Percentiles rank a stretch among this genome's conserved stretches.
Conservation (phyloP, 2,113 vertebrate species). For the Loxodonta africana region DNA sequence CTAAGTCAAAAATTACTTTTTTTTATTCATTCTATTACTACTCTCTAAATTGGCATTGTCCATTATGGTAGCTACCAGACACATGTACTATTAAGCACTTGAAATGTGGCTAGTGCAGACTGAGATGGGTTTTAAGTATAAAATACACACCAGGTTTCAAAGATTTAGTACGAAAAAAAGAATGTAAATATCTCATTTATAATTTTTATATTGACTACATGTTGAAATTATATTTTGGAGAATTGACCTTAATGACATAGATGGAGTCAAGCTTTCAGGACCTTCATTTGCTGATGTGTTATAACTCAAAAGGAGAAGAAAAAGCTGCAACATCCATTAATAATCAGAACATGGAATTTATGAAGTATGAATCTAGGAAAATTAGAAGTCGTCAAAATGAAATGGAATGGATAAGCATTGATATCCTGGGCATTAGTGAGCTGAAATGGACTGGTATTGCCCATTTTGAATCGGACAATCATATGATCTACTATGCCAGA, state of each 20-base stretch:
- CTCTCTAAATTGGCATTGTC: background rate
- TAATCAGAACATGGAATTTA: too few relatives aligned
- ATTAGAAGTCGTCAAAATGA: too few relatives aligned
- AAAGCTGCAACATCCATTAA: too few relatives aligned
- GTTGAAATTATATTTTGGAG: background rate
- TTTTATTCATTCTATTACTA: slow-evolving; percentile 10
- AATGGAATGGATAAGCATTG: too few relatives aligned
- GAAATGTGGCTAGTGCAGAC: background rate
- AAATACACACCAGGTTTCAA: background rate
- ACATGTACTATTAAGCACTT: background rate
- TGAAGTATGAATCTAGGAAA: too few relatives aligned
- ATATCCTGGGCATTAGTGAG: too few relatives aligned
- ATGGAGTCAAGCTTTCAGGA: too few relatives aligned
- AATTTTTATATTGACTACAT: background rate
- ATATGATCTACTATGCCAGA: too few relatives aligned
- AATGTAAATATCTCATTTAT: background rate
- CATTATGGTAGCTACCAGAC: background rate
- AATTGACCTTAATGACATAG: background rate
- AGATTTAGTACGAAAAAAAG: background rate
- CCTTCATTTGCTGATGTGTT: too few relatives aligned
- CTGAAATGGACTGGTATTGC: too few relatives aligned
- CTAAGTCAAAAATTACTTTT: background rate
- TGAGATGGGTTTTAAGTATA: background rate
- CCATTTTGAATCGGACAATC: too few relatives aligned
- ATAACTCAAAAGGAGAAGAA: too few relatives aligned